phyloP scores from a whole-genome alignment of 2,888 invertebrate species.

The Drosophila falleni region DNA sequence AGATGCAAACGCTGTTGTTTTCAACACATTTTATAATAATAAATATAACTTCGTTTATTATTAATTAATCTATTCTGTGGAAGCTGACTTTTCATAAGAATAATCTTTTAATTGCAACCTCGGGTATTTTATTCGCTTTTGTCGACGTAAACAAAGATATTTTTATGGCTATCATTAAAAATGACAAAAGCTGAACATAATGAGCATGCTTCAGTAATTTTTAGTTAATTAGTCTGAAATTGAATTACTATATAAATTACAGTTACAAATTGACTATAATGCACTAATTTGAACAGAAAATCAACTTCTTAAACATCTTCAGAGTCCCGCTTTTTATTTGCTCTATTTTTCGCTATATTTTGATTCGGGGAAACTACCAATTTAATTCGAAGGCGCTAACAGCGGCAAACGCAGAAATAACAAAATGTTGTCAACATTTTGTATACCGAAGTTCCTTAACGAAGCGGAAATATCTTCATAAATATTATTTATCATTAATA shows the following conservation, averaged over 20 bases:
- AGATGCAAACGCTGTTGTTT: conserved; percentile 1
- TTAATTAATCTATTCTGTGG: conserved; percentile 14
- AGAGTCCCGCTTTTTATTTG: background rate
- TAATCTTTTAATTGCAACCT: conserved; percentile 15
- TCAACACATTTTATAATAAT: conserved; percentile 9
- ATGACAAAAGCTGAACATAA: conserved; percentile 19
- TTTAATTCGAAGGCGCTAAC: background rate
- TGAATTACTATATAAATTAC: background rate
- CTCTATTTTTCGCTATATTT: background rate
- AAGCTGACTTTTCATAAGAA: conserved; percentile 9
- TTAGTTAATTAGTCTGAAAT: conserved; percentile 31
- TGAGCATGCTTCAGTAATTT: conserved; percentile 51
- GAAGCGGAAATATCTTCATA: background rate
- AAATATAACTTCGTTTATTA: conserved; percentile 1
- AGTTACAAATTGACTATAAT: background rate
- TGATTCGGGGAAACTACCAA: background rate
- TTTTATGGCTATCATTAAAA: conserved; percentile 44
- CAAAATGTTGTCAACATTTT: conserved; percentile 2
- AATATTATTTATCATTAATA: background rate
- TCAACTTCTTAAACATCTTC: background rate
- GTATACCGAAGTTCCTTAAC: background rate
- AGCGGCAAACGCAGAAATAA: background rate
- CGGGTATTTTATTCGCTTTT: conserved; percentile 2
- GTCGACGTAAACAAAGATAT: conserved; percentile 14
- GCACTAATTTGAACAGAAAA: background rate